Conservation (phyloP, 1,140 invertebrate species). For the Anoplophora glabripennis region DNA sequence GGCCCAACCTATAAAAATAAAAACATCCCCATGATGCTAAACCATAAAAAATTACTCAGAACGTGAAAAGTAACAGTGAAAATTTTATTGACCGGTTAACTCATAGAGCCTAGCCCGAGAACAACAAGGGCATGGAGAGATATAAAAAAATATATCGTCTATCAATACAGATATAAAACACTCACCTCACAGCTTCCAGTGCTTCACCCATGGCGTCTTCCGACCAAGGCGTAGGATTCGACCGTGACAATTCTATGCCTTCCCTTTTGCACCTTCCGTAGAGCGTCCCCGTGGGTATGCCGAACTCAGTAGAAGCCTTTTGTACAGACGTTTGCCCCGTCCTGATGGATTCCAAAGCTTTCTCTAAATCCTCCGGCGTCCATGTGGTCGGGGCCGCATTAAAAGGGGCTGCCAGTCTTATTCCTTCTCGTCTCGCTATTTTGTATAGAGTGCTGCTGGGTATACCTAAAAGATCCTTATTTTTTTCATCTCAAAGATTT, state of each 20-base stretch:
- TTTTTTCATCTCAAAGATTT: background rate
- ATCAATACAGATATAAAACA: background rate
- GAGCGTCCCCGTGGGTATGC: conserved; percentile 80
- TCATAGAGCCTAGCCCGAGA: no score
- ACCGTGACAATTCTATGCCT: conserved; percentile 81
- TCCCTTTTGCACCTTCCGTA: conserved; percentile 85
- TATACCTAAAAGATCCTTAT: conserved; percentile 56
- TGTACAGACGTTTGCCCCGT: conserved; percentile 81
- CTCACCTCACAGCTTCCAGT: conserved; percentile 78
- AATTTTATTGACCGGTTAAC: no score
- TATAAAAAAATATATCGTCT: no score
- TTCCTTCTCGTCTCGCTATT: conserved; percentile 84
- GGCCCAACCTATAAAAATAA: conserved; percentile 65
- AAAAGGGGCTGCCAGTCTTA: conserved; percentile 80
- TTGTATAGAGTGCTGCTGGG: conserved; percentile 87
- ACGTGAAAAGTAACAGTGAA: no score
- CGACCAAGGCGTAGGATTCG: conserved; percentile 84
- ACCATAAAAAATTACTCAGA: no score
- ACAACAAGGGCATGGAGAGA: no score
- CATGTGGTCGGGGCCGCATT: conserved; percentile 88
- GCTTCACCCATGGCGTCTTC: conserved; percentile 87
- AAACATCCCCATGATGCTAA: no score
- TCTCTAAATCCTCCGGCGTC: conserved; percentile 77
- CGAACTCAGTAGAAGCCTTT: conserved; percentile 77
- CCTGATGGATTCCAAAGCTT: conserved; percentile 78